Evolutionary conservation across 2,113 vertebrate genomes (phyloP).

Genomic region (Arothron firmamentum): DNA sequence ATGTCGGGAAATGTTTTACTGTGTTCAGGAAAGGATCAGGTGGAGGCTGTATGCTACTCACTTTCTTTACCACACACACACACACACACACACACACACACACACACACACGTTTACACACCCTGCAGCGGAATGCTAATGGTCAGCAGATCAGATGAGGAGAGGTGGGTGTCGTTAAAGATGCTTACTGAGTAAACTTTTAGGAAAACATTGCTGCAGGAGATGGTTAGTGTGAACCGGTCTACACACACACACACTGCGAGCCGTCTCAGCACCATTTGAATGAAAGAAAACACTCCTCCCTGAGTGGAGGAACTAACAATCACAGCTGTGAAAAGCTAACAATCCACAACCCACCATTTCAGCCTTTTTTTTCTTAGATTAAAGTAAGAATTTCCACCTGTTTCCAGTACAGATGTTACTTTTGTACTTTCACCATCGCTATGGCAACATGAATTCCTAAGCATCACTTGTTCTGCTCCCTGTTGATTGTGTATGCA

Average conservation of each 20-base stretch:
- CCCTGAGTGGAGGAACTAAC: slow-evolving; percentile 15
- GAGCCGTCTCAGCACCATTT: slow-evolving; percentile 44
- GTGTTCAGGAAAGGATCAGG: slow-evolving; percentile 17
- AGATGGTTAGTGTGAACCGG: slow-evolving; percentile 14
- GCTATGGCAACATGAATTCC: neutral
- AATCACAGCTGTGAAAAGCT: too few species aligned
- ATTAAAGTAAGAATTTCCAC: slow-evolving; percentile 13
- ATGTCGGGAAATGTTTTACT: slow-evolving; percentile 24
- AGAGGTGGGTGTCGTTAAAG: slow-evolving; percentile 49
- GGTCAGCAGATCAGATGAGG: slow-evolving; percentile 43
- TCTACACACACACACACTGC: slow-evolving; percentile 12
- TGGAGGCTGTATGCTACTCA: neutral
- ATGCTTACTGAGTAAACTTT: slow-evolving; percentile 49
- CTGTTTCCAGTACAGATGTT: slow-evolving; percentile 28
- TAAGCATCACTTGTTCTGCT: neutral
- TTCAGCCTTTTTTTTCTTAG: too few species aligned
- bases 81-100: slow-evolving; percentile 26
- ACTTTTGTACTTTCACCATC: neutral
- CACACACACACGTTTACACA: slow-evolving; percentile 34
- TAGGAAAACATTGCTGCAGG: slow-evolving; percentile 41
- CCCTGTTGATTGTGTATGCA: too few species aligned
- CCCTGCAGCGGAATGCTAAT: slow-evolving; percentile 49
- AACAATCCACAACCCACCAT: too few species aligned
- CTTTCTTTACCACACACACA: slow-evolving; percentile 15
- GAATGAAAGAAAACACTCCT: slow-evolving; percentile 59